Base-by-base conservation (phyloP, 2,888 invertebrate genomes). In the Calliscelio sp. region DNA sequence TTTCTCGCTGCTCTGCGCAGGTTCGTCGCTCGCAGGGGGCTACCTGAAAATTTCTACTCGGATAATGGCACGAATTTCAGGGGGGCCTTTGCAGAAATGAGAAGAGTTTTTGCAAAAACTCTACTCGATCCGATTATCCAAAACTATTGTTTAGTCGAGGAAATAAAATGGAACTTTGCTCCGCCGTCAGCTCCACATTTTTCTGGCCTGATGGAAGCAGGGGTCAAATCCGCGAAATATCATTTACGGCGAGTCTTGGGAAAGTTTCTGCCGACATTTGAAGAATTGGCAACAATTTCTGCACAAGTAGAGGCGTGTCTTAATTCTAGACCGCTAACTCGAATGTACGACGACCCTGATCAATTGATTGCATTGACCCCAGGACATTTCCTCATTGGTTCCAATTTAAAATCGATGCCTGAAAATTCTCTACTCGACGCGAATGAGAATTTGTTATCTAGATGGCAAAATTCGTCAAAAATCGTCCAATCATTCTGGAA, bases 151-250 rank as follows among this genome's bases (percentile, higher is more conserved):
- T n/a, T n/a, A n/a, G n/a, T n/a, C n/a, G n/a, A n/a, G n/a, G n/a
- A n/a, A n/a, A n/a, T n/a, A n/a, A n/a, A n/a, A n/a, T n/a, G n/a
- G n/a, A n/a, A n/a, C n/a, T n/a, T n/a, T n/a, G n/a, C n/a, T n/a
- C n/a, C n/a, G n/a, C n/a, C n/a, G n/a, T n/a, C n/a, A n/a, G n/a
- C n/a, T n/a, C n/a, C n/a, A n/a, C n/a, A n/a, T n/a, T n/a, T n/a
- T n/a, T n/a, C n/a, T n/a, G n/a, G n/a, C n/a, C n/a, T n/a, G n/a
- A n/a, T n/a, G 89, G 90, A 90, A 68, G 85, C 88, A 0, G 87
- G 86, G 3, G 87, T 90, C 1, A 87, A 88, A 57, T 81, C 80
- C 0, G 74, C 87, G 5, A 91, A 90, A 70, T 79, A 66, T 59
- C 89, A 89, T 66, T 53, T 90, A 3, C 46, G 73, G 8, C 46